A percentile compares a stretch with the other conserved stretches of the same genome.
Conservation (phyloP, 2,797 vertebrate genomes). For the Enteromius thamalakanensis region DNA sequence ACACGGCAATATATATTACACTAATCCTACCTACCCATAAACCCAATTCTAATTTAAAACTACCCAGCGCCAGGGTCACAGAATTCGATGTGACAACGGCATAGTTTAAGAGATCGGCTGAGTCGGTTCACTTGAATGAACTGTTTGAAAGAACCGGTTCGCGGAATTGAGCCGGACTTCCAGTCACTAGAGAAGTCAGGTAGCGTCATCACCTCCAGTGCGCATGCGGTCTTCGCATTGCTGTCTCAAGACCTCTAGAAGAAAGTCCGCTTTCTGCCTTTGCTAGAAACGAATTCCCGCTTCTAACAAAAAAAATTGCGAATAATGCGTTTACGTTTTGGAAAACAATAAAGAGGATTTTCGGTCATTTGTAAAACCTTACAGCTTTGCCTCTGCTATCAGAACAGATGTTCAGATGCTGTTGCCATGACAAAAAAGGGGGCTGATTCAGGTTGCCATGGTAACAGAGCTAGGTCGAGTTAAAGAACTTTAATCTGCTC, state of each 20-base stretch:
- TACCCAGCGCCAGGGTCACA: background rate
- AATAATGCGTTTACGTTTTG: background rate
- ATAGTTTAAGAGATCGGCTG: background rate
- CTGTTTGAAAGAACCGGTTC: conserved; percentile 7
- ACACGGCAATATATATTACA: background rate
- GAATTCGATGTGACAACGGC: background rate
- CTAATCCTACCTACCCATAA: background rate
- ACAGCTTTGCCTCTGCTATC: background rate
- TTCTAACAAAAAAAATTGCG: background rate
- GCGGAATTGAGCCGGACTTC: background rate
- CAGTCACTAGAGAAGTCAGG: conserved; percentile 16
- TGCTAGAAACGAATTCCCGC: background rate
- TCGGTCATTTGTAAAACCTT: background rate
- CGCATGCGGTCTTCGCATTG: conserved; percentile 65
- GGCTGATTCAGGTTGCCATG: conserved; percentile 60
- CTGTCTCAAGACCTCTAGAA: background rate
- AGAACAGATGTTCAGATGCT: conserved; percentile 29
- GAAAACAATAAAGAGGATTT: background rate
- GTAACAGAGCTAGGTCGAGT: conserved; percentile 34
- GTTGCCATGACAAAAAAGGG: conserved; percentile 63
- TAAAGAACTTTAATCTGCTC: background rate
- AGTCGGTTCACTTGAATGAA: background rate
- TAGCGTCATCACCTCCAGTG: conserved; percentile 44
- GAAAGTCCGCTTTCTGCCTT: background rate
- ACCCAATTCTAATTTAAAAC: background rate